phyloP scores from a whole-genome alignment of 2,797 vertebrate species.

The Darevskia nairensis region DNA sequence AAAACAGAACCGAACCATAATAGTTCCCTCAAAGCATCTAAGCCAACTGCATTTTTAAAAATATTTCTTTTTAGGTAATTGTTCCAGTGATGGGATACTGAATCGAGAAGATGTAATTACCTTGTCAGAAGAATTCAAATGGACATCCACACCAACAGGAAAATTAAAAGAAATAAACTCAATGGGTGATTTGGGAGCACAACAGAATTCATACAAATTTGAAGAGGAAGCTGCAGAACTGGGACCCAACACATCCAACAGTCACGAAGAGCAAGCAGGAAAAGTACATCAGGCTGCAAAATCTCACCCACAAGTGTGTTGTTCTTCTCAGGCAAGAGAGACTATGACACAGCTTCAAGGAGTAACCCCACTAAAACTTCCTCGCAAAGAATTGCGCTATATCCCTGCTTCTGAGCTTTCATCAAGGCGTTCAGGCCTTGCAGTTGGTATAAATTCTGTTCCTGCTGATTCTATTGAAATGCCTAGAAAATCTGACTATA shows the following conservation, averaged over 20 bases:
- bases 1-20: background rate
- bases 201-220: conserved; percentile 46
- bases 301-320: conserved; percentile 39
- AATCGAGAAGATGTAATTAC: conserved; percentile 54
- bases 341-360: conserved; percentile 64
- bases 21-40: conserved; percentile 13
- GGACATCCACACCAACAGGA: conserved; percentile 48
- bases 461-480: conserved; percentile 84
- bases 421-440: conserved; percentile 71
- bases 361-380: conserved; percentile 79
- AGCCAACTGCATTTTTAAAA: conserved; percentile 35
- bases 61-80: conserved; percentile 67
- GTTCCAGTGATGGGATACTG: conserved; percentile 53
- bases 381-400: conserved; percentile 81
- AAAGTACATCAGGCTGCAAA: conserved; percentile 53
- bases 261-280: conserved; percentile 56
- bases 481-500: conserved; percentile 71
- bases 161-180: conserved; percentile 66
- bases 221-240: conserved; percentile 59
- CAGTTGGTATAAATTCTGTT: conserved; percentile 71
- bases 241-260: conserved; percentile 27
- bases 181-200: conserved; percentile 45
- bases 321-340: conserved; percentile 54
- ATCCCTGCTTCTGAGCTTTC: conserved; percentile 78
- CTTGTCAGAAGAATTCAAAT: conserved; percentile 72